A percentile compares a stretch with the other conserved stretches of the same genome.
Evolutionary conservation across 2,797 vertebrate genomes (phyloP).

Genomic region (Buphagus erythrorhynchus): DNA sequence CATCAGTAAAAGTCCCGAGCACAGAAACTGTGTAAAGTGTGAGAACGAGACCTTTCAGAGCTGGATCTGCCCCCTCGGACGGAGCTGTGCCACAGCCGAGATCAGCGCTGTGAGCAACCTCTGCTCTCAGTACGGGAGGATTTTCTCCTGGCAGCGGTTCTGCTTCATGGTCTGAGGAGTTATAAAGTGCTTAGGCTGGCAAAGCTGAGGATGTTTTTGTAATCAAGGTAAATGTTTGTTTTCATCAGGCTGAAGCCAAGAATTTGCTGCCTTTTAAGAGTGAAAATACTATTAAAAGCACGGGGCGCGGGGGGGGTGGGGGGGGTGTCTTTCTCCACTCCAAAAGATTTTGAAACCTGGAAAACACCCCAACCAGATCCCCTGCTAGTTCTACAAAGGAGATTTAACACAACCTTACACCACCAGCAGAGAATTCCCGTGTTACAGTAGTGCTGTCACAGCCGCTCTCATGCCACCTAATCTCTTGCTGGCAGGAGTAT

Average conservation of each 20-base stretch:
- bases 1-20: not conserved
- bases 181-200: not conserved
- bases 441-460: not conserved
- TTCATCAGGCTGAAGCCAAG: not conserved
- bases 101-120: not conserved
- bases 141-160: not conserved
- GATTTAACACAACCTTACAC: not conserved
- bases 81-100: accelerated
- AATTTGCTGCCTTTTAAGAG: not conserved
- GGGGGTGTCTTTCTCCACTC: not conserved
- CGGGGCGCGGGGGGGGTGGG: accelerated
- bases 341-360: not conserved
- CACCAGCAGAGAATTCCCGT: accelerated
- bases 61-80: accelerated
- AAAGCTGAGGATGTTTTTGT: not conserved
- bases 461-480: not conserved
- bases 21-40: accelerated
- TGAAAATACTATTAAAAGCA: not conserved
- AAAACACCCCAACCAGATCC: accelerated
- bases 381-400: not conserved
- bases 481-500: not conserved
- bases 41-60: not conserved
- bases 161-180: not conserved
- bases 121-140: not conserved
- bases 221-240: not conserved